phyloP scores from a whole-genome alignment of 2,113 vertebrate species.

The Eptesicus fuscus region DNA sequence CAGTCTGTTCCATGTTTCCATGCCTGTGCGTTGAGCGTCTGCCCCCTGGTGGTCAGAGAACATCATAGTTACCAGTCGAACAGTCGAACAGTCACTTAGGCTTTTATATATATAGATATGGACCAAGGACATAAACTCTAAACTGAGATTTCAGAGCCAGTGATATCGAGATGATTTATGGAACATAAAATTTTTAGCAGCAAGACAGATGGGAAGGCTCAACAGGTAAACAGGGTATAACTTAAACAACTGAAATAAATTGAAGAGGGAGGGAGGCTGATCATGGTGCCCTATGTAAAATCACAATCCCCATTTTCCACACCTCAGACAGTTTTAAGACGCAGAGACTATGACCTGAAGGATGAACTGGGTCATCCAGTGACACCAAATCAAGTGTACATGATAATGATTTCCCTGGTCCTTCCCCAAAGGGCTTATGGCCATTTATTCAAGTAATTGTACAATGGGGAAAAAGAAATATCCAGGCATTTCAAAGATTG shows the following conservation, averaged over 20 bases:
- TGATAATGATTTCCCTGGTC: background rate
- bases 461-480: background rate
- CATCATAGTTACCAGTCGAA: no score
- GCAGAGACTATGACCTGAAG: background rate
- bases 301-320: background rate
- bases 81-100: no score
- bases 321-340: background rate
- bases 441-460: background rate
- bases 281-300: background rate
- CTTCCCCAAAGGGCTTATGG: background rate
- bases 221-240: background rate
- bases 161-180: background rate
- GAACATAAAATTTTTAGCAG: background rate
- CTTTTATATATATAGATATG: background rate
- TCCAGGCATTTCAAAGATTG: background rate
- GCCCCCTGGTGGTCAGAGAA: no score
- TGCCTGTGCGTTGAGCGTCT: no score
- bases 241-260: background rate
- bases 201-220: background rate
- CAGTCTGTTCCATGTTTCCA: no score
- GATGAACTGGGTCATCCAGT: background rate
- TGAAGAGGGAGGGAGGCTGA: background rate
- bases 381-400: background rate
- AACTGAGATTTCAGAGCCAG: background rate
- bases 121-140: background rate